Base-by-base conservation (phyloP, 2,113 vertebrate species). In the Dasypus novemcinctus region DNA sequence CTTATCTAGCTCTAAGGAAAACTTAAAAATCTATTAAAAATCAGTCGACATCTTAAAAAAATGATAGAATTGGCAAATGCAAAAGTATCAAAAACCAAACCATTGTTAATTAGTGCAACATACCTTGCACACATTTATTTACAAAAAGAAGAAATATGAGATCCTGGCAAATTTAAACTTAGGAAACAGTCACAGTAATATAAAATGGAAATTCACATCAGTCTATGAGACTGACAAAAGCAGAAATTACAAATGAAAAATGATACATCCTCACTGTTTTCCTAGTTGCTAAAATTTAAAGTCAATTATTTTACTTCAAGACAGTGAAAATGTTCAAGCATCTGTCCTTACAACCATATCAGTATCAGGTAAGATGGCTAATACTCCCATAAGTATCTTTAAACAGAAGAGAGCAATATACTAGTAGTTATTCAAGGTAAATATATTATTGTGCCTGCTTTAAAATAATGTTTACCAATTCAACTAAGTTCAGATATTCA, bases 231-330 rank as follows among this genome's bases (percentile, higher is more conserved):
- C 68, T 82, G 94, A 79, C 23, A 87, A 91, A 96, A 21, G 61
- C 43, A 94, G 38, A 27, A 95, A 88, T 91, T 41, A 89, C 57
- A 97, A 76, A 4, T 82, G 36, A 88, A 82, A 86, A 85, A 89
- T 36, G 54, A 93, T 66, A 89, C 1, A 89, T 36, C 33, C 52
- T 95, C 80, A 93, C 83, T 43, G 43, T 87, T 85, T 90, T 95
- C 54, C 36, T 76, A 90, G 38, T n/a, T 93, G 84, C 21, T 95
- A 94, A 93, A 93, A 93, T 89, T 80, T 84, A 81, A 92, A 97
- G 69, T 92, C 64, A 93, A 80, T 80, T 79, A 90, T 59, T 43
- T 94, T 80, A 79, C 27, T 36, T 81, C 57, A 93, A 94, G 71
- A 91, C 23, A 83, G 7, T 83, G 25, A 85, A 95, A 95, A 93